These are phyloP conservation scores for Girardinichthys multiradiatus DNA, from an alignment of 2,113 vertebrate genomes.

Conservation along the genomic window DNA sequence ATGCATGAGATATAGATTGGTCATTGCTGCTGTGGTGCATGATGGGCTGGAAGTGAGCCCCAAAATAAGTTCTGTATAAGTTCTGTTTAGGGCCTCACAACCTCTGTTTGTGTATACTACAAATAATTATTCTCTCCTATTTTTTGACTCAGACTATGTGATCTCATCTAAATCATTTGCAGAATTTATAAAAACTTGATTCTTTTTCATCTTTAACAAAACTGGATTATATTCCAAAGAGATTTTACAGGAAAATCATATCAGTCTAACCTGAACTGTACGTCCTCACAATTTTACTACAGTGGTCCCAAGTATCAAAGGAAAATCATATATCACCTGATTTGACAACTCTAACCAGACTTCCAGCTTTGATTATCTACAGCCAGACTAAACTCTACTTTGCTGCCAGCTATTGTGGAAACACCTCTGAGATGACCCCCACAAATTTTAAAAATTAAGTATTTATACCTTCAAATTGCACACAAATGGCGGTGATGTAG, in stretches of 20 bases:
- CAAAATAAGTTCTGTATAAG: not conserved
- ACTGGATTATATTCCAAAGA: not conserved
- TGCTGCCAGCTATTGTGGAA: conserved; percentile 73
- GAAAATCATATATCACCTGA: conserved; percentile 53
- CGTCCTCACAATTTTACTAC: conserved; percentile 34
- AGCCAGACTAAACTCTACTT: conserved; percentile 64
- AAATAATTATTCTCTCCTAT: not conserved
- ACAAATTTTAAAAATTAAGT: conserved; percentile 80
- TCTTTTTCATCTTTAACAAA: not conserved
- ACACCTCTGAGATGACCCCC: conserved; percentile 77
- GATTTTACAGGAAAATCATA: conserved; percentile 17
- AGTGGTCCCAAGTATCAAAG: conserved; percentile 40
- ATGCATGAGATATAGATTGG: no score
- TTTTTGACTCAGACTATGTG: not conserved
- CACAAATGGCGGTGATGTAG: conserved; percentile 76
- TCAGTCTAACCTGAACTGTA: conserved; percentile 42
- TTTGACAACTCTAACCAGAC: conserved; percentile 64
- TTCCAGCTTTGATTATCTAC: conserved; percentile 64
- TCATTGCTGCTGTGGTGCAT: not conserved
- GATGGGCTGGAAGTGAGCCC: no score
- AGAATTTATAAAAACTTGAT: not conserved
- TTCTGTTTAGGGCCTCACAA: not conserved
- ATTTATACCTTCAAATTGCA: conserved; percentile 84
- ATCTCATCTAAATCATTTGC: not conserved
- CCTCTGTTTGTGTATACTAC: not conserved